phyloP scores from a whole-genome alignment of 2,113 vertebrate species.

The Struthio camelus region DNA sequence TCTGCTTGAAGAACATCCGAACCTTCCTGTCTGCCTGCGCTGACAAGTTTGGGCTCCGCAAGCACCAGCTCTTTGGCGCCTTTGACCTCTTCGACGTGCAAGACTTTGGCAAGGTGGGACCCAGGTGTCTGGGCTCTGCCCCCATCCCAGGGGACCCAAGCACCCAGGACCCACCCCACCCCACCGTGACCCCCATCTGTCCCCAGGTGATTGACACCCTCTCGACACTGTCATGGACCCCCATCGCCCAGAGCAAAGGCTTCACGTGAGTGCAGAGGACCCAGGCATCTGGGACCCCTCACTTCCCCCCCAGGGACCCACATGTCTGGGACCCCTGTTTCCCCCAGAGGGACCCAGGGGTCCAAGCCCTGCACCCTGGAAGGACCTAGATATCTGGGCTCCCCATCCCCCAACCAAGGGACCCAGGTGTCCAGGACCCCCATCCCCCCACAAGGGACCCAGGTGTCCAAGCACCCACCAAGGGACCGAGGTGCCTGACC shows the following conservation, averaged over 20 bases:
- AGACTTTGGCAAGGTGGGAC: constrained; percentile 90
- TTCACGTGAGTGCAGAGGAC: neutral
- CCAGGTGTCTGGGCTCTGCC: accelerated
- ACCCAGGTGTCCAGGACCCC: neutral
- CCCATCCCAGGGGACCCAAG: too few species aligned
- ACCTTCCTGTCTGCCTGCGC: constrained; percentile 86
- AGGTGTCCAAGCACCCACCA: neutral
- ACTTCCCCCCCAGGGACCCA: neutral
- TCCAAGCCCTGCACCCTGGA: neutral
- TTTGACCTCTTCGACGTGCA: constrained; percentile 96
- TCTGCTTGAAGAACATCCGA: constrained; percentile 96
- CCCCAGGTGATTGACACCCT: constrained; percentile 33
- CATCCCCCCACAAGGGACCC: neutral
- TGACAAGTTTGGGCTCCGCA: constrained; percentile 85
- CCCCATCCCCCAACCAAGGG: neutral
- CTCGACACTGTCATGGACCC: constrained; percentile 22
- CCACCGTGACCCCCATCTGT: neutral
- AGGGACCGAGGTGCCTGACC: too few species aligned
- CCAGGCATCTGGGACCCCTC: accelerated
- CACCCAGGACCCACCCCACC: accelerated
- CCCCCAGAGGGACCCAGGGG: too few species aligned
- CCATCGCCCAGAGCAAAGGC: constrained; percentile 38
- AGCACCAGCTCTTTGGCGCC: constrained; percentile 90
- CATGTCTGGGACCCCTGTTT: too few species aligned
- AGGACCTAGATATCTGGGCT: neutral